Evolutionary conservation across 2,888 invertebrate species (phyloP).

Genomic region (Globia sparganii): DNA sequence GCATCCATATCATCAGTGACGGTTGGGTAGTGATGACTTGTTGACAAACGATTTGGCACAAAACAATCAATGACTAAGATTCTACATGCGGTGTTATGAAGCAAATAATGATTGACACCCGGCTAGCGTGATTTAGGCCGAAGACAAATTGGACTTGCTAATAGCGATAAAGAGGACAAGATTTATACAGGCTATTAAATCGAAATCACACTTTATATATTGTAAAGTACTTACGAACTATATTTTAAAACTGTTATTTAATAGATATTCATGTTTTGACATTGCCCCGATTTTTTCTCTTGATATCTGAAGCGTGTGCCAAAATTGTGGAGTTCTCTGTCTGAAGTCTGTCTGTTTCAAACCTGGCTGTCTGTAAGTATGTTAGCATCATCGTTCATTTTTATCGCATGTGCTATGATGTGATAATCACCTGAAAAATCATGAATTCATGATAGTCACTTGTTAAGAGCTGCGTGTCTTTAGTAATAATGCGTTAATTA

Average conservation of each 20-base stretch:
- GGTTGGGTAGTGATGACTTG: constrained; percentile 44
- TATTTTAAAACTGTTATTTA: constrained; percentile 48
- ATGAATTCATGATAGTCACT: constrained; percentile 12
- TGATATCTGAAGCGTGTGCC: constrained; percentile 49
- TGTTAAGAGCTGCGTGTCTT: not conserved
- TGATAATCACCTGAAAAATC: constrained; percentile 31
- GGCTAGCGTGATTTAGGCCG: constrained; percentile 41
- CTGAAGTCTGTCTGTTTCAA: constrained; percentile 44
- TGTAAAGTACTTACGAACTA: constrained; percentile 36
- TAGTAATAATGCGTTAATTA: not conserved
- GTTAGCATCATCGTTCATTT: constrained; percentile 43
- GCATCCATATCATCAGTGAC: constrained; percentile 50
- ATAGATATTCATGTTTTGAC: constrained; percentile 58
- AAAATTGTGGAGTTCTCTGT: constrained; percentile 47
- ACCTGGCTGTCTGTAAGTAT: constrained; percentile 29
- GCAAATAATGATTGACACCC: constrained; percentile 51
- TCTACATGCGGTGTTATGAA: constrained; percentile 15
- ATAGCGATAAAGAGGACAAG: constrained; percentile 16
- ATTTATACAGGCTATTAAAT: constrained; percentile 43
- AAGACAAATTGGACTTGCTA: constrained; percentile 37
- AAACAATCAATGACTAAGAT: constrained; percentile 50
- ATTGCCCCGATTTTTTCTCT: constrained; percentile 58
- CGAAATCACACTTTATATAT: constrained; percentile 18
- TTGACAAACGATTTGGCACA: constrained; percentile 61
- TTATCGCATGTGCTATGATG: constrained; percentile 33